Conservation (phyloP, 2,888 invertebrate genomes). For the Helobdella robusta region DNA sequence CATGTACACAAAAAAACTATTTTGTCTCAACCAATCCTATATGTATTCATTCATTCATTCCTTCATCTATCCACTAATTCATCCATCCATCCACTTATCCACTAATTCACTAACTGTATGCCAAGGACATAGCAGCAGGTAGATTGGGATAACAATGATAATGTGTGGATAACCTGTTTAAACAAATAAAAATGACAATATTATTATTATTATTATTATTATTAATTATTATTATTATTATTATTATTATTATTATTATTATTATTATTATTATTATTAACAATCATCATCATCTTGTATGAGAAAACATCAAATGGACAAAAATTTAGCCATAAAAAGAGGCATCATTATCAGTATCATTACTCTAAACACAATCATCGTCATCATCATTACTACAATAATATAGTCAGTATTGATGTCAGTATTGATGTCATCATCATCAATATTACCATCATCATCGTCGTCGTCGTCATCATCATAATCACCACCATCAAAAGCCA, state of each 20-base stretch:
- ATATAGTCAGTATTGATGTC: constrained; percentile 17
- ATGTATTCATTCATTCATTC: too few species aligned
- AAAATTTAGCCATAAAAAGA: neutral
- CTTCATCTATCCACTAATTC: too few species aligned
- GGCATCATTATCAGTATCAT: constrained; percentile 7
- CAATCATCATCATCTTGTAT: neutral
- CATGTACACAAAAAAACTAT: too few species aligned
- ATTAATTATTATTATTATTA: constrained; percentile 2
- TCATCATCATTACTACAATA: constrained; percentile 20
- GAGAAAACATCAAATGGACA: neutral
- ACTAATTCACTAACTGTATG: neutral
- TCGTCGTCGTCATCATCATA: constrained; percentile 24
- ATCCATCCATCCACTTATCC: too few species aligned
- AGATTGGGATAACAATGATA: too few species aligned
- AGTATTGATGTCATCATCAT: neutral
- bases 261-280: constrained; percentile 3
- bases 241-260: neutral
- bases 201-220: constrained; percentile 2
- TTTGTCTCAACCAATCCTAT: too few species aligned
- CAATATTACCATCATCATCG: constrained; percentile 24
- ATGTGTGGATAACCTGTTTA: neutral
- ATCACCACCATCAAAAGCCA: constrained; percentile 21
- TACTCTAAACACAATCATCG: constrained; percentile 16
- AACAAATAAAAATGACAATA: too few species aligned
- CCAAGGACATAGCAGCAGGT: too few species aligned